Percentiles rank a stretch among this genome's conserved stretches.
phyloP scores from a whole-genome alignment of 2,888 invertebrate species.

The Aromia moschata region DNA sequence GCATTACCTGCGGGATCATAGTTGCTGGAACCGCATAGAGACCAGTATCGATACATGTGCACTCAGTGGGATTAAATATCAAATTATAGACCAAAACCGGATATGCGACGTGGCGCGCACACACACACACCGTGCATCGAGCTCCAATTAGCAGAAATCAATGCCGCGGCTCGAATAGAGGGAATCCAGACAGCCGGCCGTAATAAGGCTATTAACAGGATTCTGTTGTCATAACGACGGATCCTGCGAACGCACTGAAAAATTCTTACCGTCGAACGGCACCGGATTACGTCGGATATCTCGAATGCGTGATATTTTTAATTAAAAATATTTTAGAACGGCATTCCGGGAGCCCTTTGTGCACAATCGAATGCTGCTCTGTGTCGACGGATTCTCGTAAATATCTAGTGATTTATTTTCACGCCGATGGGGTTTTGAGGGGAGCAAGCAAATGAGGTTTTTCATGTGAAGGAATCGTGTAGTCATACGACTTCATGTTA shows the following conservation, averaged over 20 bases:
- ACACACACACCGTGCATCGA: too few relatives aligned
- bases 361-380: neutral
- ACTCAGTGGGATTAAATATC: conserved; percentile 19
- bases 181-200: conserved; percentile 19
- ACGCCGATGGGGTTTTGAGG: too few relatives aligned
- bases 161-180: conserved; percentile 21
- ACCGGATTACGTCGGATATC: neutral
- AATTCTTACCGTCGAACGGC: conserved; percentile 7
- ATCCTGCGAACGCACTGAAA: conserved; percentile 17
- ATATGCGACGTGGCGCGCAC: conserved; percentile 15
- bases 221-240: conserved; percentile 22
- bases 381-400: too few relatives aligned
- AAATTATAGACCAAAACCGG: conserved; percentile 24
- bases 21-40: conserved; percentile 18
- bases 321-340: conserved; percentile 10
- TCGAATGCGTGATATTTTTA: conserved; percentile 16
- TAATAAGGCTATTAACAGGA: conserved; percentile 28
- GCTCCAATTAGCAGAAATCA: conserved; percentile 29
- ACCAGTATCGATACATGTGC: conserved; percentile 18
- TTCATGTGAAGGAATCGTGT: too few relatives aligned
- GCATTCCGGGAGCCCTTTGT: conserved; percentile 1
- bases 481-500: too few relatives aligned
- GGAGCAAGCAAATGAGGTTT: too few relatives aligned
- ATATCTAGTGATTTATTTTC: too few relatives aligned
- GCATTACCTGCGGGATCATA: conserved; percentile 15